Evolutionary conservation across 2,113 vertebrate species (phyloP).

Genomic region (Sterrhoptilus dennistouni): DNA sequence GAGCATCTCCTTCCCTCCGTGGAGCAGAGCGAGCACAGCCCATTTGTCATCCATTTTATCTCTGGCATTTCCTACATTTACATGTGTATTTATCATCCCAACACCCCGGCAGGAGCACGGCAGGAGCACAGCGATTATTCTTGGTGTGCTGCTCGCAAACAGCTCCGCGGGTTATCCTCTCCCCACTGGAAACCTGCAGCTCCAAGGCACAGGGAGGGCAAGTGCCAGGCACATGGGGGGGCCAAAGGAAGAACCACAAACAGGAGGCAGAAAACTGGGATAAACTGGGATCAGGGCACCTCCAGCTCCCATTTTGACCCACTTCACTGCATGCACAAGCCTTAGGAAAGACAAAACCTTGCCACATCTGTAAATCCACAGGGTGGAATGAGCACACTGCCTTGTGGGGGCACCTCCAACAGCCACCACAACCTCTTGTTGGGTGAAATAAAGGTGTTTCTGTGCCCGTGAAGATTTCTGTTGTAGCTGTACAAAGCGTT

Average conservation of each 20-base stretch:
- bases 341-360: neutral
- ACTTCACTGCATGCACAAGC: fast-evolving
- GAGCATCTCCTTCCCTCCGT: neutral
- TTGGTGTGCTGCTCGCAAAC: neutral
- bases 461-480: neutral
- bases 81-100: slow-evolving; percentile 53
- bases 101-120: neutral
- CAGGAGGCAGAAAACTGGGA: neutral
- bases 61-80: slow-evolving; percentile 40
- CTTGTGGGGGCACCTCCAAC: neutral
- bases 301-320: neutral
- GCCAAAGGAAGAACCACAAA: neutral
- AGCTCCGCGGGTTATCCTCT: neutral
- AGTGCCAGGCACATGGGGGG: neutral
- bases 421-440: neutral
- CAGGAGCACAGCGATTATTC: neutral
- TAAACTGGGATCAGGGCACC: neutral
- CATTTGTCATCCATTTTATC: slow-evolving; percentile 58
- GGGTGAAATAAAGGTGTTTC: neutral
- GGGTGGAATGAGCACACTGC: fast-evolving
- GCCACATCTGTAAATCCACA: neutral
- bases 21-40: neutral
- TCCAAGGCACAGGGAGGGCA: neutral
- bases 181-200: neutral
- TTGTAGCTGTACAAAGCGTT: neutral